Conservation (phyloP, 2,888 invertebrate species). For the Pteria penguin region DNA sequence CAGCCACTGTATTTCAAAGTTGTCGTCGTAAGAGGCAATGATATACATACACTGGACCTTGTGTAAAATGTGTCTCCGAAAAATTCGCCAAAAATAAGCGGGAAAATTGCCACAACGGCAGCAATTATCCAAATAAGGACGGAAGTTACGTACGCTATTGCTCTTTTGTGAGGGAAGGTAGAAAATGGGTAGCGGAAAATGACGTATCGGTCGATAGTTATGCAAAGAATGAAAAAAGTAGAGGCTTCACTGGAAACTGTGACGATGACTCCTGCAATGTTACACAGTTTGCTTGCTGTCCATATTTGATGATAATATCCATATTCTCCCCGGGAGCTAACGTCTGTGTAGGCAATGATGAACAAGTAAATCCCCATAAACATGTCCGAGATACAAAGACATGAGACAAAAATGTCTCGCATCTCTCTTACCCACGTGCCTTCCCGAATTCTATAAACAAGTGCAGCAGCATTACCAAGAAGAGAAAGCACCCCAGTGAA, state of each 20-base stretch:
- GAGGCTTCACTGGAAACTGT: not conserved
- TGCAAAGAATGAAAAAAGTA: not conserved
- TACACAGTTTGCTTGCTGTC: not conserved
- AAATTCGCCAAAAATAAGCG: not conserved
- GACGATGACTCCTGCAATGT: not conserved
- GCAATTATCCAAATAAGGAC: not conserved
- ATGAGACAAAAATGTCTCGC: not conserved
- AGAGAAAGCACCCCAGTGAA: not conserved
- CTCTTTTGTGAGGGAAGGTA: not conserved
- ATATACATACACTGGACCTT: conserved; percentile 17
- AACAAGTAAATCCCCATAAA: not conserved
- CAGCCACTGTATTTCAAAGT: not conserved
- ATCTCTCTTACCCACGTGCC: not conserved
- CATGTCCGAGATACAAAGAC: not conserved
- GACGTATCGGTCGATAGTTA: not conserved
- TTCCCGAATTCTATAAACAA: not conserved
- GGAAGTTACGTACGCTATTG: not conserved
- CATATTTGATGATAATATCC: not conserved
- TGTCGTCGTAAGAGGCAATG: conserved; percentile 7
- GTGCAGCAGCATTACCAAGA: not conserved
- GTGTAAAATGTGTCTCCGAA: conserved; percentile 1
- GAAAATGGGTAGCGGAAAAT: not conserved
- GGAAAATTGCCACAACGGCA: not conserved
- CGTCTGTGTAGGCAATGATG: not conserved
- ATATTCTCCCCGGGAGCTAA: not conserved